phyloP scores from a whole-genome alignment of 2,888 invertebrate species.

The Micoletzkya japonica region DNA sequence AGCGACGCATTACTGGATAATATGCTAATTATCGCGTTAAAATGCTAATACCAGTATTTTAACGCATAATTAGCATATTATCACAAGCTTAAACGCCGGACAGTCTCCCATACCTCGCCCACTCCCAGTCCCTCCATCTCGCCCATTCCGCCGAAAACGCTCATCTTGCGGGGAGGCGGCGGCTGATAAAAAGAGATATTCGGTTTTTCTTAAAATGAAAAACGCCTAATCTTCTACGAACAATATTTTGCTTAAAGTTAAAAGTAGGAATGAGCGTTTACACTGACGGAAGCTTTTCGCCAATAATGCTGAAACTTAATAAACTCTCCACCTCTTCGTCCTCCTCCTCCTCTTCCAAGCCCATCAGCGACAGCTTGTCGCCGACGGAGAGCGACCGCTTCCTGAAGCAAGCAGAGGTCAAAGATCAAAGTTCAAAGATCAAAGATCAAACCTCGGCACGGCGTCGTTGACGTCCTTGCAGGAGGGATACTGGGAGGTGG shows the following conservation, averaged over 20 bases:
- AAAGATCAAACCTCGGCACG: constrained; percentile 29
- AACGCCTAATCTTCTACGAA: too few species aligned
- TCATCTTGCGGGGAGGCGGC: background rate
- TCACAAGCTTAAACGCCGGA: too few species aligned
- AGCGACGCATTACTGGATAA: too few species aligned
- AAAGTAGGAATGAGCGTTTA: too few species aligned
- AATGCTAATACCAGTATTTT: too few species aligned
- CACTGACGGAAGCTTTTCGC: background rate
- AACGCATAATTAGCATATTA: too few species aligned
- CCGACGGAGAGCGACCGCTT: constrained; percentile 44
- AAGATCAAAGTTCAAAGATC: background rate
- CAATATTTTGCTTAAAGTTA: too few species aligned
- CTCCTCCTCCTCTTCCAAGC: constrained; percentile 25
- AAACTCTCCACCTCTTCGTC: background rate
- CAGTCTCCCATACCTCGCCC: constrained; percentile 17
- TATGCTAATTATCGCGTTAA: too few species aligned
- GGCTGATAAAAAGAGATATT: too few species aligned
- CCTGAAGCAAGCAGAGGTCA: constrained; percentile 28
- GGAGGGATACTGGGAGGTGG: constrained; percentile 39
- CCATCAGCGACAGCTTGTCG: constrained; percentile 27
- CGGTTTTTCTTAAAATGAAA: too few species aligned
- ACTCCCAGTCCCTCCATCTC: background rate
- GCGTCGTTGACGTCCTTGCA: constrained; percentile 38
- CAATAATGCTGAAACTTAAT: background rate
- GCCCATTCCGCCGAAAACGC: background rate